These are phyloP conservation scores for Corvus hawaiiensis DNA, from an alignment of 2,113 vertebrate species.

Conservation along the genomic window DNA sequence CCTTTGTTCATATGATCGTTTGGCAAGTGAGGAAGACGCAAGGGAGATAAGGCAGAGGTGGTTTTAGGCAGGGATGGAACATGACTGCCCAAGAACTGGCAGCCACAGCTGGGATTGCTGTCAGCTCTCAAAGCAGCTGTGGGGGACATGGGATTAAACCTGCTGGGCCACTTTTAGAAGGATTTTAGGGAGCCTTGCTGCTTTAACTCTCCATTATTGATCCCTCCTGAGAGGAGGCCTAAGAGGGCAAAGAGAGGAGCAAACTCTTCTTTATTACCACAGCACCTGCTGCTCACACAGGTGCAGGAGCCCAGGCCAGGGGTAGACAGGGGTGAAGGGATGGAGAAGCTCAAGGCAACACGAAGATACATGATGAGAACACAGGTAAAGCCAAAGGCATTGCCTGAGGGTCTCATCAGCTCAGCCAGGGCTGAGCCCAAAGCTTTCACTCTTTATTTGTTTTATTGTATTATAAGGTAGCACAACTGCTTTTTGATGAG, in stretches of 20 bases:
- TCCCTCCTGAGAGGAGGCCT: not conserved
- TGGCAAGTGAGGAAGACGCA: not conserved
- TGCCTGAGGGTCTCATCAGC: rapidly evolving
- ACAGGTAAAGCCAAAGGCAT: not conserved
- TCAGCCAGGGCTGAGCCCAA: not conserved
- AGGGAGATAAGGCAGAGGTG: not conserved
- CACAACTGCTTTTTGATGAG: not conserved
- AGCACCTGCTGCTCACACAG: not conserved
- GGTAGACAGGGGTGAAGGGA: not conserved
- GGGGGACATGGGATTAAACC: not conserved
- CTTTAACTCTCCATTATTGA: not conserved
- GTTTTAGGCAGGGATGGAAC: not conserved
- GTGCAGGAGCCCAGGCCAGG: not conserved
- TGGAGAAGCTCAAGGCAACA: rapidly evolving
- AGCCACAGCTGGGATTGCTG: not conserved
- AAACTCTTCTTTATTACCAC: not conserved
- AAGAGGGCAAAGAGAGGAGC: not conserved
- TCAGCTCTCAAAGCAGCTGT: not conserved
- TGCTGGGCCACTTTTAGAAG: not conserved
- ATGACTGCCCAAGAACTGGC: not conserved
- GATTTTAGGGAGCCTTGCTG: not conserved
- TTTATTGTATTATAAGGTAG: not conserved
- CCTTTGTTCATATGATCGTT: not conserved
- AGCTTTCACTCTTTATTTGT: not conserved
- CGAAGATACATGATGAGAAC: not conserved